Evolutionary conservation across 2,797 vertebrate genomes (phyloP).

Genomic region (Antennarius maculatus): DNA sequence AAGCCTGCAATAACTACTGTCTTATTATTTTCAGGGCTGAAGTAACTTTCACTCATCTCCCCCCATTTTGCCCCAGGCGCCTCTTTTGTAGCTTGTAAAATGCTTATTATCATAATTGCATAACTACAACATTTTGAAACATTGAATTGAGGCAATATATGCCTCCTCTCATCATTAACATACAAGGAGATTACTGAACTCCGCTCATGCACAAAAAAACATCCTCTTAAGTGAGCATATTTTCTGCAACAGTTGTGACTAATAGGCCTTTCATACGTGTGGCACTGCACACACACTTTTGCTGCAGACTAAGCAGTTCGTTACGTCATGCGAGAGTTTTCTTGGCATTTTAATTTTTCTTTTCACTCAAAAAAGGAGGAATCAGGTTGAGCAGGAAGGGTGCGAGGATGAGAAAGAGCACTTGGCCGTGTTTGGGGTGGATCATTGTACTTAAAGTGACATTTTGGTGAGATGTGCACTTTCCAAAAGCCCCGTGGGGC

Average conservation of each 20-base stretch:
- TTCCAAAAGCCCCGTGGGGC: conserved; percentile 69
- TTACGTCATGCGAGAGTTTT: conserved; percentile 1
- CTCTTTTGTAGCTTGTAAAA: conserved; percentile 64
- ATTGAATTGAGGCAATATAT: conserved; percentile 46
- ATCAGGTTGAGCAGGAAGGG: conserved; percentile 32
- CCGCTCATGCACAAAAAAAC: conserved; percentile 26
- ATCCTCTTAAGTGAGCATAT: conserved; percentile 30
- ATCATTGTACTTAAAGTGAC: conserved; percentile 68
- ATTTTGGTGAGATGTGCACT: conserved; percentile 78
- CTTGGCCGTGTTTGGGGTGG: conserved; percentile 56
- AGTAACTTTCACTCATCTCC: conserved; percentile 58
- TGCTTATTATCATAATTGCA: conserved; percentile 66
- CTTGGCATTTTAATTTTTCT: conserved; percentile 17
- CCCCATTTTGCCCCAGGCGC: conserved; percentile 47
- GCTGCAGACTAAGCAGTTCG: conserved; percentile 20
- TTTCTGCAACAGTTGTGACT: conserved; percentile 30
- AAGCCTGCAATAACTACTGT: conserved; percentile 71
- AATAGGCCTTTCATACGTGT: conserved; percentile 28
- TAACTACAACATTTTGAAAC: conserved; percentile 51
- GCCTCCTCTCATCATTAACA: conserved; percentile 45
- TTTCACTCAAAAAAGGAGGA: conserved; percentile 6
- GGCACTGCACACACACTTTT: neutral
- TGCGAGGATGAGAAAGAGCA: conserved; percentile 28
- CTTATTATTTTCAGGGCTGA: conserved; percentile 68
- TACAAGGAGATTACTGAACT: conserved; percentile 44